A percentile compares a stretch with the other conserved stretches of the same genome.
Evolutionary conservation across 2,797 vertebrate species (phyloP).

Genomic region (Sebastiscus tertius): DNA sequence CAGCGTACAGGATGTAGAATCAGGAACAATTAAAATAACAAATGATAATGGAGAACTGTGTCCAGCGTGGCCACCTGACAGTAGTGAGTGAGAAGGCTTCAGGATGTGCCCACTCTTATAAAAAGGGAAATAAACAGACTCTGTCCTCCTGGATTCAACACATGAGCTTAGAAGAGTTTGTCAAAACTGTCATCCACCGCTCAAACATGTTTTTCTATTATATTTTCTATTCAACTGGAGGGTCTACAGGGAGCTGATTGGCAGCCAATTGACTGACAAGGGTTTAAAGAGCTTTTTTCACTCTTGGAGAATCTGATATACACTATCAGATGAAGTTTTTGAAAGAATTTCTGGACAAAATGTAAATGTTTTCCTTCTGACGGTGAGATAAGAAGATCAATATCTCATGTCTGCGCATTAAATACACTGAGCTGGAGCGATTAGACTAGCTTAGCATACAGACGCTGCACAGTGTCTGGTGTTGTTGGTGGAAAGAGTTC

Average conservation of each 20-base stretch:
- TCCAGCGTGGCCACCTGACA: not conserved
- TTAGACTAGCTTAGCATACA: not conserved
- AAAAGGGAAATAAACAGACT: conserved; percentile 12
- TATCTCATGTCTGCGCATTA: not conserved
- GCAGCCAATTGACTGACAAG: not conserved
- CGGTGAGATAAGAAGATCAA: not conserved
- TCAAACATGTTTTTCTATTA: conserved; percentile 9
- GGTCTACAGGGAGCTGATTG: not conserved
- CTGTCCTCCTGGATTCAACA: conserved; percentile 10
- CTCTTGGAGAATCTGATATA: not conserved
- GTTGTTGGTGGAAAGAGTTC: not conserved
- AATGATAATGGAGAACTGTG: conserved; percentile 4
- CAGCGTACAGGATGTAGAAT: not conserved
- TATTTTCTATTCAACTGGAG: not conserved
- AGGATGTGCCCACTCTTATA: not conserved
- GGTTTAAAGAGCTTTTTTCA: not conserved
- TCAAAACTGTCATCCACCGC: conserved; percentile 22
- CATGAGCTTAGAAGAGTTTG: conserved; percentile 12
- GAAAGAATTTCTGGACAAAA: not conserved
- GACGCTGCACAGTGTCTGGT: not conserved
- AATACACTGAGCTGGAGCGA: not conserved
- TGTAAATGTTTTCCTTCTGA: not conserved
- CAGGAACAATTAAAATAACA: conserved; percentile 15
- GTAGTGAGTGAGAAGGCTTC: not conserved
- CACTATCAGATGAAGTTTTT: not conserved